Percentiles rank a stretch among this genome's conserved stretches.
Conservation (phyloP, 2,888 invertebrate genomes). For the Netelia melanura region DNA sequence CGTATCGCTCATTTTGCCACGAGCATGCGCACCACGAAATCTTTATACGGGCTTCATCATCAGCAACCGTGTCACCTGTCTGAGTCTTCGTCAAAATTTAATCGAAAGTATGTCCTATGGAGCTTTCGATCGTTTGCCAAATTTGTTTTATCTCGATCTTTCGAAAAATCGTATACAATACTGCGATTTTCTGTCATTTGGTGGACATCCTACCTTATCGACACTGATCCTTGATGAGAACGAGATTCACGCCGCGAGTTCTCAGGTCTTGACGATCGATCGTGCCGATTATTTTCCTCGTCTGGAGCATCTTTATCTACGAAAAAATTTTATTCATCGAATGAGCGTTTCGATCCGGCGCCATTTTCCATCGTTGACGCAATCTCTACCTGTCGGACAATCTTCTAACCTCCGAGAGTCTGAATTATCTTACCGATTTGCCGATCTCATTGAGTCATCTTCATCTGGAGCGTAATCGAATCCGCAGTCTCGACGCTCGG, state of each 20-base stretch:
- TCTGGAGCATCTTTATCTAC: constrained; percentile 76
- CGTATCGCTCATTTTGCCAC: constrained; percentile 72
- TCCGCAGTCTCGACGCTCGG: constrained; percentile 71
- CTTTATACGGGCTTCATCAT: constrained; percentile 74
- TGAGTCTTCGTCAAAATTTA: constrained; percentile 74
- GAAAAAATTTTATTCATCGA: constrained; percentile 72
- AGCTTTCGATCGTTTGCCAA: constrained; percentile 74
- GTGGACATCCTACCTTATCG: constrained; percentile 69
- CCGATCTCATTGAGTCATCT: constrained; percentile 75
- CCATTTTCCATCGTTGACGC: constrained; percentile 75
- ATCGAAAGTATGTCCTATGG: constrained; percentile 72
- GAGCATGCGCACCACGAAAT: constrained; percentile 62
- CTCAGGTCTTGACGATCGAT: constrained; percentile 59
- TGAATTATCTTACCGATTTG: constrained; percentile 68
- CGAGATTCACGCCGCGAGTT: constrained; percentile 67
- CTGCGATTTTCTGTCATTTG: constrained; percentile 75
- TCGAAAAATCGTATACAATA: constrained; percentile 77
- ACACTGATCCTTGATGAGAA: constrained; percentile 77
- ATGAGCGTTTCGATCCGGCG: constrained; percentile 71
- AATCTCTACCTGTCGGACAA: constrained; percentile 78
- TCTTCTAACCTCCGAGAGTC: constrained; percentile 71
- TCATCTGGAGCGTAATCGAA: constrained; percentile 75
- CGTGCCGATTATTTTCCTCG: constrained; percentile 73
- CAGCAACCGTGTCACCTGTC: constrained; percentile 73
- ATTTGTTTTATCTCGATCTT: constrained; percentile 76